Conservation (phyloP, 2,888 invertebrate genomes). For the Empis stercorea region DNA sequence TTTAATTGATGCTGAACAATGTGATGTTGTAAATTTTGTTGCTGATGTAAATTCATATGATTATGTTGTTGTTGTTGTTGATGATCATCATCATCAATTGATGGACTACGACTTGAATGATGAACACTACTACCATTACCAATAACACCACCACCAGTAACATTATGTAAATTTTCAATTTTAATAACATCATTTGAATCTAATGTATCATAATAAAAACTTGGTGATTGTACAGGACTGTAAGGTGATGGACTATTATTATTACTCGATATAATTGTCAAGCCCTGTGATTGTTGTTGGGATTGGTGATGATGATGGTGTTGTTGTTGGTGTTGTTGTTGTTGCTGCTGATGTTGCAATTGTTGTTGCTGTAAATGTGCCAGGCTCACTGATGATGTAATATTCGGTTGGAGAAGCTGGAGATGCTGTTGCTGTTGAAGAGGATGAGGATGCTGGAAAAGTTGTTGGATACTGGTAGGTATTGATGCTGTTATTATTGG, state of each 20-base stretch:
- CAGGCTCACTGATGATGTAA: neutral
- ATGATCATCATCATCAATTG: slow-evolving; percentile 27
- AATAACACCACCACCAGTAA: slow-evolving; percentile 19
- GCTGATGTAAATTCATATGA: slow-evolving; percentile 15
- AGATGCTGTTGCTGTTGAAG: slow-evolving; percentile 13
- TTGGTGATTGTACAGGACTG: slow-evolving; percentile 17
- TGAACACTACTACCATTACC: neutral
- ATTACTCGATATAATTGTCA: neutral
- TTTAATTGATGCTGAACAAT: slow-evolving; percentile 3
- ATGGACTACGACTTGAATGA: slow-evolving; percentile 25
- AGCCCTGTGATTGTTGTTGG: neutral
- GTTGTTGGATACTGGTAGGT: slow-evolving; percentile 10
- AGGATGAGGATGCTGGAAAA: slow-evolving; percentile 7
- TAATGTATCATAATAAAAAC: slow-evolving; percentile 15
- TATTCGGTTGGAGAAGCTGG: slow-evolving; percentile 11
- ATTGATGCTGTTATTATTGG: slow-evolving; percentile 12
- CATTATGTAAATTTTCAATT: slow-evolving; percentile 19
- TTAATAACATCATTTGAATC: slow-evolving; percentile 17
- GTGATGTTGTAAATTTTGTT: slow-evolving; percentile 22
- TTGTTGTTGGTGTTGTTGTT: slow-evolving; percentile 15
- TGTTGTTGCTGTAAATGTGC: slow-evolving; percentile 12
- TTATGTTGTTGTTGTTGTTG: slow-evolving; percentile 9
- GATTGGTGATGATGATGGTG: slow-evolving; percentile 7
- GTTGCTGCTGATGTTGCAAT: slow-evolving; percentile 5
- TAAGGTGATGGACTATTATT: slow-evolving; percentile 13